Base-by-base conservation (phyloP, 2,113 vertebrate species). In the Heloderma charlesbogerti region DNA sequence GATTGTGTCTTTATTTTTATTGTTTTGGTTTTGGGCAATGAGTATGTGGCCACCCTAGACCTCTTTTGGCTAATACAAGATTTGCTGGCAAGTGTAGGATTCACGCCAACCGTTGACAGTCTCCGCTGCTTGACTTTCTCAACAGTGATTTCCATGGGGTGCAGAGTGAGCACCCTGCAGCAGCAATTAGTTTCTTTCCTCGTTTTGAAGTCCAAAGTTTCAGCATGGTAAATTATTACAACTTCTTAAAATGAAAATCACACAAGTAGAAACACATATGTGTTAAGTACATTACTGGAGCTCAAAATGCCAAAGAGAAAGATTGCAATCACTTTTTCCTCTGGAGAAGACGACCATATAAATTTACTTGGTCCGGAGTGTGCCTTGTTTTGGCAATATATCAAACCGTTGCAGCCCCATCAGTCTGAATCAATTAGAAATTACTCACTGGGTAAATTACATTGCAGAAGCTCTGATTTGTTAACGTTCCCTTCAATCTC, bases 371-470 rank as follows among this genome's bases (percentile, higher is more conserved):
- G 54, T 96, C 95, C 97, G 95, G 97, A 97, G 94, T 97, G 96
- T 97, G 95, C 94, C 89, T 91, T 86, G 90, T 93, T 96, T 94
- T n/a, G 60, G 96, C 95, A 97, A 97, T 97, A 96, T 93, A 97
- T 97, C 97, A 98, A 96, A 88, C 86, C 63, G 43, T 86, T 92
- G 93, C 95, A 95, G 95, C 94, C 86, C 94, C 96, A 98, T 97
- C 96, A 95, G 95, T 98, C 96, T 97, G 96, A 97, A 98, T 98
- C 97, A 98, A 97, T 98, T 98, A 97, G 96, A 98, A 98, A 98
- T 98, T 97, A 97, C 96, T 98, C 97, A 97, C 94, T 96, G 94
- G 96, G 94, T 97, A 98, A 98, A 97, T 98, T 97, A 95, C 85
- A 93, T 87, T 91, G 94, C 96, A 86, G 97, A 97, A 94, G 91